A percentile compares a stretch with the other conserved stretches of the same genome.
These are phyloP conservation scores for Arctocebus calabarensis DNA, from an alignment of 2,797 vertebrate genomes.

Conservation along the genomic window DNA sequence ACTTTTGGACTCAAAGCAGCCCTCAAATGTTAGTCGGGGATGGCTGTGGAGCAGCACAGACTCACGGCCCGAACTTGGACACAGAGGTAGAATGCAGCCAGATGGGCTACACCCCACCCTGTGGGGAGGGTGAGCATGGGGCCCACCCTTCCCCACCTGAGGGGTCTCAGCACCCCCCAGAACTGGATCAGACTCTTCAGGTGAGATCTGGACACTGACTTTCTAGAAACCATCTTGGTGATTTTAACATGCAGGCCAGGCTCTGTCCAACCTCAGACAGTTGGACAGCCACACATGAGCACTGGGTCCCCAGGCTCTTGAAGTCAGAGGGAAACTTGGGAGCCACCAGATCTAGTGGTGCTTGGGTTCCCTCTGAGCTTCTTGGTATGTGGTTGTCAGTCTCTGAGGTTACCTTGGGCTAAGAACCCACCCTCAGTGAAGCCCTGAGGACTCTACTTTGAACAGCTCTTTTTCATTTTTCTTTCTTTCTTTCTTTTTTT, in stretches of 20 bases:
- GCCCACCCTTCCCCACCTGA: neutral
- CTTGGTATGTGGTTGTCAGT: neutral
- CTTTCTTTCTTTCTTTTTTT: too few relatives aligned
- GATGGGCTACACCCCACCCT: rapidly evolving
- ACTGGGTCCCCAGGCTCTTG: neutral
- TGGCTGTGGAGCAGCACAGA: neutral
- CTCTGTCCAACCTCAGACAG: neutral
- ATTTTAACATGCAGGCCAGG: neutral
- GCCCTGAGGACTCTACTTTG: neutral
- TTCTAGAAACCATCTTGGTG: neutral
- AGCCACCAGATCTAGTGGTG: neutral
- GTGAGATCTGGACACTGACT: neutral
- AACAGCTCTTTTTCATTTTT: conserved; percentile 9
- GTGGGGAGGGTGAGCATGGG: rapidly evolving
- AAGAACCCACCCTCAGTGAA: neutral
- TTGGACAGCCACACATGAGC: too few relatives aligned
- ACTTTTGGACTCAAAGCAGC: neutral
- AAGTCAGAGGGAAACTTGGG: neutral
- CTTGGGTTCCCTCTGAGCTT: neutral
- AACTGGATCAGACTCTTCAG: neutral
- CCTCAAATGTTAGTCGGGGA: neutral
- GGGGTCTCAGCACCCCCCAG: too few relatives aligned
- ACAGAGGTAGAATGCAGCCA: neutral
- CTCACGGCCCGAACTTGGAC: neutral
- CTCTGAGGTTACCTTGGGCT: neutral